Conservation (phyloP, 1,140 invertebrate species). For the Rhynchophorus ferrugineus region DNA sequence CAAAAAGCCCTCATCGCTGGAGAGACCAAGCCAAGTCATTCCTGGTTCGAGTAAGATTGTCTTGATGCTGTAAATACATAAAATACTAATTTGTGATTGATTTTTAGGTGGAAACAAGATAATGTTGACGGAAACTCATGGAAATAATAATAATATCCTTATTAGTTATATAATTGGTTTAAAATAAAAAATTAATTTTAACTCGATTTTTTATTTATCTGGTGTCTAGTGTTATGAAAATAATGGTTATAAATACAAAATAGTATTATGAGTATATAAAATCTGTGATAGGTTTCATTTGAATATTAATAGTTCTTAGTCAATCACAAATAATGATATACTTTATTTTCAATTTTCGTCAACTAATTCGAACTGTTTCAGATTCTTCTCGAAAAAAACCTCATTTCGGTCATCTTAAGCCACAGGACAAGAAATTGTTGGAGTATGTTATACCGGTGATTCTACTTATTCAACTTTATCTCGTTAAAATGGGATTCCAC, state of each 20-base stretch:
- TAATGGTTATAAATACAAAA: too few species aligned
- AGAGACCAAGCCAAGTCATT: slow-evolving; percentile 1
- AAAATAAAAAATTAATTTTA: too few species aligned
- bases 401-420: neutral
- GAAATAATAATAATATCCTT: neutral
- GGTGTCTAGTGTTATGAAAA: too few species aligned
- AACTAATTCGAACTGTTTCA: too few species aligned
- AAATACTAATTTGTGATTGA: neutral
- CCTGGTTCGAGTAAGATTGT: slow-evolving; percentile 20
- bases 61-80: neutral
- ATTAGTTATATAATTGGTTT: neutral
- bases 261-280: too few species aligned
- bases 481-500: slow-evolving; percentile 18
- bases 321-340: too few species aligned
- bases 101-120: slow-evolving; percentile 1
- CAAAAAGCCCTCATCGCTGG: slow-evolving; percentile 7
- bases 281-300: too few species aligned
- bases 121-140: neutral
- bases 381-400: too few species aligned
- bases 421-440: slow-evolving; percentile 12
- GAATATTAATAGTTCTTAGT: too few species aligned
- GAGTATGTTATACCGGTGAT: slow-evolving; percentile 15
- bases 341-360: too few species aligned
- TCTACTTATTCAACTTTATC: slow-evolving; percentile 17
- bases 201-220: slow-evolving; percentile 11